Conservation (phyloP, 92 coral and sea anemone species). For the Phenganax stokvisi region DNA sequence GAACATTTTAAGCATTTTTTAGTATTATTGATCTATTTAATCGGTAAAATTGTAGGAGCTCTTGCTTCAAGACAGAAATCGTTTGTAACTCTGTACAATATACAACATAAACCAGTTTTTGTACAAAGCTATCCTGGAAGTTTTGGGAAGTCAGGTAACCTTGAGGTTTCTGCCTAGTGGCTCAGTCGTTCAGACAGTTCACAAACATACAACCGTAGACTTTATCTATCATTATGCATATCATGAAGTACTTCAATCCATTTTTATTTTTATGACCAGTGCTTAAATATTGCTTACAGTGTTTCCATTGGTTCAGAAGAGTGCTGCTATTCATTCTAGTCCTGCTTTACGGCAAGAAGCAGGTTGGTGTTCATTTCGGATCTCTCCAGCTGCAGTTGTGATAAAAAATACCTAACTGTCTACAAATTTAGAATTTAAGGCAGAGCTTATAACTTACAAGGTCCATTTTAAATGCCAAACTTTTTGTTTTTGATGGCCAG, state of each 20-base stretch:
- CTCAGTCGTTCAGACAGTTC: too few species aligned
- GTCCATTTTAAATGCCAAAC: too few species aligned
- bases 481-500: too few species aligned
- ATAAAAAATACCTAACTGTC: neutral
- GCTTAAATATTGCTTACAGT: neutral
- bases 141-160: conserved; percentile 31
- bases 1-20: neutral
- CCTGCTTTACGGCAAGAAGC: conserved; percentile 5
- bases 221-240: too few species aligned
- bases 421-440: too few species aligned
- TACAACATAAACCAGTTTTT: conserved; percentile 9
- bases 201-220: too few species aligned
- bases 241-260: too few species aligned
- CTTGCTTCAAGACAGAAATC: conserved; percentile 7
- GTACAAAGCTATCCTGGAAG: neutral
- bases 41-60: neutral
- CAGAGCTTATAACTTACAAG: too few species aligned
- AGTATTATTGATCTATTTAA: neutral
- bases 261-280: too few species aligned
- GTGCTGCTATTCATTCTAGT: conserved; percentile 22
- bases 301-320: conserved; percentile 2
- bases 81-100: conserved; percentile 11
- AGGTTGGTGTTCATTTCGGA: neutral
- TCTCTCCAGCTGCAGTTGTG: neutral
- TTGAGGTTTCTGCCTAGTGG: neutral